These are phyloP conservation scores for Eulemur mongoz DNA, from an alignment of 2,797 vertebrate species.

Conservation along the genomic window DNA sequence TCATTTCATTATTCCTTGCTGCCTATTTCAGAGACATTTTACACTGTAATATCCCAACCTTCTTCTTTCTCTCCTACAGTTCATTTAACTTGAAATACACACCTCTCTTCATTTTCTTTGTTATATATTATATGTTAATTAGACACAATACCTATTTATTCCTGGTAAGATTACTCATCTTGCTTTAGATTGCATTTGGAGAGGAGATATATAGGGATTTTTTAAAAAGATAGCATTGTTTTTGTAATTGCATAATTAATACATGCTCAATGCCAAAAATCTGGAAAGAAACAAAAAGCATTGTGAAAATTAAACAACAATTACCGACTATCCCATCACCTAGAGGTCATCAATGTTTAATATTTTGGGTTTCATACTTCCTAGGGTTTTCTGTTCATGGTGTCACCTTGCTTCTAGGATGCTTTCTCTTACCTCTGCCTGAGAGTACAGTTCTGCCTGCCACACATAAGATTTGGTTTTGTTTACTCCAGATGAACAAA, in stretches of 20 bases:
- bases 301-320: background rate
- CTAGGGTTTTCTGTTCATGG: background rate
- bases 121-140: background rate
- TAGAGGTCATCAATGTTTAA: background rate
- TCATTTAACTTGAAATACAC: background rate
- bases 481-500: background rate
- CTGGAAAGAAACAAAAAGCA: background rate
- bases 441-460: background rate
- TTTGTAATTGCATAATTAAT: constrained; percentile 1
- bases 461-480: background rate
- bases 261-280: background rate
- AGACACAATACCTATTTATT: background rate
- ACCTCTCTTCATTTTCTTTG: background rate
- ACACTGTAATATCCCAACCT: background rate
- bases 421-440: background rate
- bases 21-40: background rate
- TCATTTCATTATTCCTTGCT: background rate
- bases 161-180: background rate
- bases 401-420: background rate
- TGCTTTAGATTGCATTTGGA: background rate
- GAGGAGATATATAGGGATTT: background rate
- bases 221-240: background rate
- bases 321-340: fast-evolving
- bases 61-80: background rate
- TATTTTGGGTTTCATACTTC: background rate